phyloP scores from a whole-genome alignment of 2,113 vertebrate genomes.

The Colaptes auratus region DNA sequence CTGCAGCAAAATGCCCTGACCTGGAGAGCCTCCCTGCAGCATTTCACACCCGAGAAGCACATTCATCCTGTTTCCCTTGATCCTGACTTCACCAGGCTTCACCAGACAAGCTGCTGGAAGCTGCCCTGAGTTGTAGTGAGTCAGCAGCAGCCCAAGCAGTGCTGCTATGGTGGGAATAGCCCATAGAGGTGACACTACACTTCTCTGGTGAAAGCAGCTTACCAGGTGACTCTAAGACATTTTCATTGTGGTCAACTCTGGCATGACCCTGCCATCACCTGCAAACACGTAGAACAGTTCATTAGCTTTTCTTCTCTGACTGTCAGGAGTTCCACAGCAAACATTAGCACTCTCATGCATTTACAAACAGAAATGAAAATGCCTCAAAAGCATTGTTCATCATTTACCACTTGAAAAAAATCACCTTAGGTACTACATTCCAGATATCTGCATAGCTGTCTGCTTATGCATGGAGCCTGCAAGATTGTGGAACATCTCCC shows the following conservation, averaged over 20 bases:
- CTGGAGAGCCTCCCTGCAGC: rapidly evolving
- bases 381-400: neutral
- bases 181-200: neutral
- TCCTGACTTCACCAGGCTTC: neutral
- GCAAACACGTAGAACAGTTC: neutral
- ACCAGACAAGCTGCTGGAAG: neutral
- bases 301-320: neutral
- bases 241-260: neutral
- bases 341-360: neutral
- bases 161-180: neutral
- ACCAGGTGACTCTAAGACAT: neutral
- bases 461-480: neutral
- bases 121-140: neutral
- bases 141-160: neutral
- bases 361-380: neutral
- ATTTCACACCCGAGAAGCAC: neutral
- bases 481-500: neutral
- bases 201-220: neutral
- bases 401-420: neutral
- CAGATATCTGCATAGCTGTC: neutral
- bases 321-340: neutral
- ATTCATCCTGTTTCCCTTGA: neutral
- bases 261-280: neutral
- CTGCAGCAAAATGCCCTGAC: neutral
- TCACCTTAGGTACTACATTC: neutral